Evolutionary conservation across 1,140 invertebrate species (phyloP).

Genomic region (Rhagoletis pomonella): DNA sequence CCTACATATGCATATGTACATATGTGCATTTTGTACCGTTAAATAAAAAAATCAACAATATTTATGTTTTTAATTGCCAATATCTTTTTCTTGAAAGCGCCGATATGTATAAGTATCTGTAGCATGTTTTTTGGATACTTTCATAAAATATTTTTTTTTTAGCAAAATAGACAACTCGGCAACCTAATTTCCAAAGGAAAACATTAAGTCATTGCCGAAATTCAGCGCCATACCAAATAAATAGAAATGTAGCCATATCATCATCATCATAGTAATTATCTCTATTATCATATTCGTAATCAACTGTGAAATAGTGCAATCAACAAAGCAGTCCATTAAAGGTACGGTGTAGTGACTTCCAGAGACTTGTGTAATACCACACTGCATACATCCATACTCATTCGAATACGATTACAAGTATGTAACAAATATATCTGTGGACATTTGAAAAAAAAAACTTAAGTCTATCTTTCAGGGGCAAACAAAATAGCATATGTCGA

Average conservation of each 20-base stretch:
- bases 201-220: not conserved
- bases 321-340: not conserved
- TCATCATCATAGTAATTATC: slow-evolving; percentile 3
- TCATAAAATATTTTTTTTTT: too few relatives aligned
- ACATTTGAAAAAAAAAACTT: too few relatives aligned
- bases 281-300: not conserved
- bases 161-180: not conserved
- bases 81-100: too few relatives aligned
- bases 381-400: not conserved
- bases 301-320: slow-evolving; percentile 8
- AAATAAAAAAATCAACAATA: too few relatives aligned
- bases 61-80: too few relatives aligned
- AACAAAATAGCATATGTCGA: too few relatives aligned
- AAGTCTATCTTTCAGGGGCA: too few relatives aligned
- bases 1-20: not conserved
- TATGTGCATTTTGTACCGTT: too few relatives aligned
- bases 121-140: too few relatives aligned
- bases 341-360: not conserved
- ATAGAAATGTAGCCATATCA: not conserved
- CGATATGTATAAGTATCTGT: too few relatives aligned
- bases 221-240: not conserved
- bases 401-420: too few relatives aligned
- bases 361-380: not conserved
- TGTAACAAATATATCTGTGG: too few relatives aligned
- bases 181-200: not conserved